A percentile compares a stretch with the other conserved stretches of the same genome.
These are phyloP conservation scores for Lepidocyrtinus sp. DNA, from an alignment of 2,888 invertebrate genomes.

Conservation along the genomic window DNA sequence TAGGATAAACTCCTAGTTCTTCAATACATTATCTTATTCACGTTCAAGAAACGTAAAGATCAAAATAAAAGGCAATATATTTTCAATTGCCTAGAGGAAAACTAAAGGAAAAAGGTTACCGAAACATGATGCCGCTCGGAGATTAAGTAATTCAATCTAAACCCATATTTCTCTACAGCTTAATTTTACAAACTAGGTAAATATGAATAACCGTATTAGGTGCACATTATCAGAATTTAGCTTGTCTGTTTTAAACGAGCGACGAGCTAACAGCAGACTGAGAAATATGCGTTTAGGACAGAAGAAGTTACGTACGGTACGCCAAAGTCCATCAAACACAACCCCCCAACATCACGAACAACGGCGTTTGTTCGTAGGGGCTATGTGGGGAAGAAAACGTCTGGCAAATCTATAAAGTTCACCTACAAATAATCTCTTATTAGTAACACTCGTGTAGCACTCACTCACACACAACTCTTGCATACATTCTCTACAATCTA, in stretches of 20 bases:
- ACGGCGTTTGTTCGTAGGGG: slow-evolving; percentile 59
- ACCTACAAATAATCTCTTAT: slow-evolving; percentile 70
- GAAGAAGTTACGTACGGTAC: slow-evolving; percentile 64
- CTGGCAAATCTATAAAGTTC: slow-evolving; percentile 65
- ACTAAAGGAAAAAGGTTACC: slow-evolving; percentile 38
- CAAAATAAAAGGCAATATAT: slow-evolving; percentile 8
- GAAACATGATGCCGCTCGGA: slow-evolving; percentile 56
- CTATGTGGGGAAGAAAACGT: slow-evolving; percentile 61
- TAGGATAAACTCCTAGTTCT: background rate
- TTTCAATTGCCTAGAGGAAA: slow-evolving; percentile 15
- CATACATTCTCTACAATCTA: slow-evolving; percentile 54
- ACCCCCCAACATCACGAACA: slow-evolving; percentile 61
- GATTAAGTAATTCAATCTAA: slow-evolving; percentile 46
- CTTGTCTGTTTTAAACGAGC: no score
- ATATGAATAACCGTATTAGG: no score
- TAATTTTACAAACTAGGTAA: background rate
- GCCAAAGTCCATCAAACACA: slow-evolving; percentile 63
- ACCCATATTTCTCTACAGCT: slow-evolving; percentile 39
- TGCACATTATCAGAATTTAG: no score
- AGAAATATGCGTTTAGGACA: slow-evolving; percentile 57
- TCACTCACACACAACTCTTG: slow-evolving; percentile 64
- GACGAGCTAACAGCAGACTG: background rate
- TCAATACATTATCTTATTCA: no score
- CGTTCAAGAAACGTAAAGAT: background rate
- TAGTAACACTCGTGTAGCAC: slow-evolving; percentile 69